These are phyloP conservation scores for Pyrocoelia pectoralis DNA, from an alignment of 2,888 invertebrate species.

Conservation along the genomic window DNA sequence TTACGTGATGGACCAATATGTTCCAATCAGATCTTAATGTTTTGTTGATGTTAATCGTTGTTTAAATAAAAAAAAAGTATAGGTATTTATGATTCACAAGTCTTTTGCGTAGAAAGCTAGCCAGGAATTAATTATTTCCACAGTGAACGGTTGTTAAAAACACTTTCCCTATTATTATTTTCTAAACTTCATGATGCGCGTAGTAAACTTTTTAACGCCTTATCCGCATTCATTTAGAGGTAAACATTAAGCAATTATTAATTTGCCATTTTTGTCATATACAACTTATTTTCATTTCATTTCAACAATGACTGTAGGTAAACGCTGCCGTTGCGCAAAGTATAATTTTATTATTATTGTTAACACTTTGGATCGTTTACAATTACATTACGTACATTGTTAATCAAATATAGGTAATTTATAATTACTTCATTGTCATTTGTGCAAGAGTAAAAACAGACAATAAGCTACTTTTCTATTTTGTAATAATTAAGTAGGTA, in stretches of 20 bases:
- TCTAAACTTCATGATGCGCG: not conserved
- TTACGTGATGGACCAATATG: no score
- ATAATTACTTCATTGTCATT: not conserved
- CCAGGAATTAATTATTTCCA: not conserved
- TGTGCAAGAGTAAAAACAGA: not conserved
- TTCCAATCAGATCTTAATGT: no score
- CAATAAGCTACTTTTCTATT: not conserved
- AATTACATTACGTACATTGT: not conserved
- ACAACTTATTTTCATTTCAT: not conserved
- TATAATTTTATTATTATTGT: no score
- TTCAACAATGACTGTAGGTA: no score
- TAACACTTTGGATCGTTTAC: no score
- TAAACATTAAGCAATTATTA: not conserved
- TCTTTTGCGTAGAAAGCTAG: not conserved
- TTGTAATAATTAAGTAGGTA: no score
- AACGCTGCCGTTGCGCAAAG: not conserved
- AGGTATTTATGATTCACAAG: no score
- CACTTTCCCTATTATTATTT: constrained; percentile 1
- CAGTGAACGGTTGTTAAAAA: not conserved
- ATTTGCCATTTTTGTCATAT: not conserved
- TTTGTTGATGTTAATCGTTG: no score
- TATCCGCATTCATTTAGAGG: no score
- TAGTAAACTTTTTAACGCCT: no score
- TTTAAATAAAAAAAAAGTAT: no score
- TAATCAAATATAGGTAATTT: constrained; percentile 1